Evolutionary conservation across 2,888 invertebrate genomes (phyloP).

Genomic region (Ligdia adustata): DNA sequence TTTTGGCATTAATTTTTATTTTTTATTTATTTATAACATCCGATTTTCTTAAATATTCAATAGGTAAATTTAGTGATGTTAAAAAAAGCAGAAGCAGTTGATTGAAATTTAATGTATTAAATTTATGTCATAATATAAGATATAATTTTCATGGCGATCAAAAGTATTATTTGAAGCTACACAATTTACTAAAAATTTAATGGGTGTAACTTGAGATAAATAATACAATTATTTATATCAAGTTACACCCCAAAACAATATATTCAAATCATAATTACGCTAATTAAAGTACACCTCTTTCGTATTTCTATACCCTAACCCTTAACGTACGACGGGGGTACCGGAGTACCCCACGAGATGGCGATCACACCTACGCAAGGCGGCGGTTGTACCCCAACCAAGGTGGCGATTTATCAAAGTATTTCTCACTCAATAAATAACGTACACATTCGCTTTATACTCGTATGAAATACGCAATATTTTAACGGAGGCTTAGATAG

Average conservation of each 20-base stretch:
- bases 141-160: no score
- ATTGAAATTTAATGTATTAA: no score
- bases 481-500: slow-evolving; percentile 49
- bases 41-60: no score
- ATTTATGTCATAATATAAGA: no score
- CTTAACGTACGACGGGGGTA: slow-evolving; percentile 40
- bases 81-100: no score
- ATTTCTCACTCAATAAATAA: slow-evolving; percentile 80
- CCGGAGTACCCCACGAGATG: slow-evolving; percentile 27
- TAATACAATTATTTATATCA: not conserved
- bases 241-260: slow-evolving; percentile 1
- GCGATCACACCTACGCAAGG: no score
- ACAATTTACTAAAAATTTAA: no score
- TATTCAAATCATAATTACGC: slow-evolving; percentile 23
- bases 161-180: no score
- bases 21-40: no score
- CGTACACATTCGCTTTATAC: slow-evolving; percentile 56
- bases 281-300: slow-evolving; percentile 28
- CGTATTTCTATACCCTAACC: slow-evolving; percentile 41
- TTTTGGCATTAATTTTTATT: no score
- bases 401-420: slow-evolving; percentile 70
- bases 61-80: no score
- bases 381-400: slow-evolving; percentile 35
- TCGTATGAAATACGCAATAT: slow-evolving; percentile 55
- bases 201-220: not conserved